phyloP scores from a whole-genome alignment of 2,113 vertebrate genomes.

The Atrichornis clamosus region DNA sequence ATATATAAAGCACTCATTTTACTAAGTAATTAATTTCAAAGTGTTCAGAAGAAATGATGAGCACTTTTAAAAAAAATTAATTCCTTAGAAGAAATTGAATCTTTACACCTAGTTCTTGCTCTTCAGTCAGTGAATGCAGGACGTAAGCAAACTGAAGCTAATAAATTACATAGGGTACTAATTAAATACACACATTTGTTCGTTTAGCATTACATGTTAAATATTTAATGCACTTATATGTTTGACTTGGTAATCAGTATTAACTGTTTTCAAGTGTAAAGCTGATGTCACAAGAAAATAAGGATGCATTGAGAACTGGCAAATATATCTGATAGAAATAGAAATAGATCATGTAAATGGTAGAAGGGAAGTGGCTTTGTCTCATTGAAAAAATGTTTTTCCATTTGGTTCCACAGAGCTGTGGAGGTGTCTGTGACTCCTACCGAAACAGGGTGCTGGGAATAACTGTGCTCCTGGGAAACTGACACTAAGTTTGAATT shows the following conservation, averaged over 20 bases:
- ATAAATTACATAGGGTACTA: not conserved
- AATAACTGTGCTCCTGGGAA: not conserved
- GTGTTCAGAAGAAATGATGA: not conserved
- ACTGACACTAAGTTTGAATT: not conserved
- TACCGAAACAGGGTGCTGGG: not conserved
- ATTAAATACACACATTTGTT: not conserved
- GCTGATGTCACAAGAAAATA: not conserved
- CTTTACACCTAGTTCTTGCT: not conserved
- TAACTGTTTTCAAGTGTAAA: not conserved
- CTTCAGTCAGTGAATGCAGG: not conserved
- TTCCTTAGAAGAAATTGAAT: not conserved
- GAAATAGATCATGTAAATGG: not conserved
- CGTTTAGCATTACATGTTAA: not conserved
- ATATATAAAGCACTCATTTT: not conserved
- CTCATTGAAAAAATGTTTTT: not conserved
- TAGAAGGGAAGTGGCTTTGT: not conserved
- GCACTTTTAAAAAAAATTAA: not conserved
- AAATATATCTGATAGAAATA: not conserved
- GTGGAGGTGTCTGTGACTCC: not conserved
- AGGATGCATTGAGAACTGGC: not conserved
- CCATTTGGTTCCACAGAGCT: not conserved
- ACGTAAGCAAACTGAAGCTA: not conserved
- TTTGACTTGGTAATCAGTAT: not conserved
- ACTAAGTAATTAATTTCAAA: not conserved
- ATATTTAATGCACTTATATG: not conserved